Conservation (phyloP, 2,113 vertebrate genomes). For the Triplophysa dalaica region DNA sequence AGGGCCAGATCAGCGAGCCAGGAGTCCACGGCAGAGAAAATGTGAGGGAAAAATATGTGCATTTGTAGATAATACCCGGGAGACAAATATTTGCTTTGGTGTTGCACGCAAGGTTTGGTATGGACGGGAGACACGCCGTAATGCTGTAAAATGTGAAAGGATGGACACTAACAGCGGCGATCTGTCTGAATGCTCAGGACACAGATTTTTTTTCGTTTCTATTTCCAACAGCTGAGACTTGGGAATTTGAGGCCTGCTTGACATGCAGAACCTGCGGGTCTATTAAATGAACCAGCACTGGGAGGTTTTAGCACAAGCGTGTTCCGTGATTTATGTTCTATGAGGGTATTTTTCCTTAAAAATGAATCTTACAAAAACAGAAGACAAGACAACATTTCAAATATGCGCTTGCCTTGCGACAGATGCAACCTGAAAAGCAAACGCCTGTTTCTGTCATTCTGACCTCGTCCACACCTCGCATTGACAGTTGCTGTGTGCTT, state of each 20-base stretch:
- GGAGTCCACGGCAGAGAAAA: background rate
- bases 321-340: slow-evolving; percentile 12
- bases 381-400: slow-evolving; percentile 13
- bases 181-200: background rate
- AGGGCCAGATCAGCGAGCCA: slow-evolving; percentile 27
- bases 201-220: slow-evolving; percentile 25
- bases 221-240: background rate
- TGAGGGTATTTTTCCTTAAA: background rate
- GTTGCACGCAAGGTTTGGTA: slow-evolving; percentile 6
- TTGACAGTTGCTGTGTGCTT: slow-evolving; percentile 20
- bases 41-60: background rate
- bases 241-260: background rate
- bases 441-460: background rate
- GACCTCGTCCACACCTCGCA: slow-evolving; percentile 10
- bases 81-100: slow-evolving; percentile 35
- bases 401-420: background rate
- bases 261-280: background rate
- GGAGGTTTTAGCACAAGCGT: slow-evolving; percentile 1
- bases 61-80: slow-evolving; percentile 28
- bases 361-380: slow-evolving; percentile 16
- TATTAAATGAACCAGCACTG: background rate
- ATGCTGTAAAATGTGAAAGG: background rate
- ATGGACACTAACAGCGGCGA: slow-evolving; percentile 4
- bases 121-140: background rate
- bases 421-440: background rate